Evolutionary conservation across 2,888 invertebrate species (phyloP).

Genomic region (Orthosia gracilis): DNA sequence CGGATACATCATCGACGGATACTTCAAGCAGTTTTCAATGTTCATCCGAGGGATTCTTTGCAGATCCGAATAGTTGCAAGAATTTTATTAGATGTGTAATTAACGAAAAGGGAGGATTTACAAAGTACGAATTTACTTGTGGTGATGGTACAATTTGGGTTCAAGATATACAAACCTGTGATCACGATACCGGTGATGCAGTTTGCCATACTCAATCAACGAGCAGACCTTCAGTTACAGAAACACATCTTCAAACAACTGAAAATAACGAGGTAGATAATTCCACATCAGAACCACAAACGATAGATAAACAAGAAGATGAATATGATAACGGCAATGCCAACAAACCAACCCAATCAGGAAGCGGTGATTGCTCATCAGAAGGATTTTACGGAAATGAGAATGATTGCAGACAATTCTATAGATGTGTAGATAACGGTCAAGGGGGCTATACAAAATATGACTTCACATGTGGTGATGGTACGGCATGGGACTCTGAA

Average conservation of each 20-base stretch:
- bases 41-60: conserved; percentile 93
- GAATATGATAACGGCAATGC: conserved; percentile 66
- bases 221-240: conserved; percentile 56
- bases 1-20: conserved; percentile 55
- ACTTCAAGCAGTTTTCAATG: conserved; percentile 78
- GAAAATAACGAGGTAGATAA: conserved; percentile 56
- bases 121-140: conserved; percentile 92
- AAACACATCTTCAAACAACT: conserved; percentile 63
- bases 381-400: conserved; percentile 88
- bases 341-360: conserved; percentile 52
- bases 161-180: conserved; percentile 91
- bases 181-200: conserved; percentile 76
- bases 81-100: conserved; percentile 94
- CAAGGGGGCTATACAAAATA: conserved; percentile 87
- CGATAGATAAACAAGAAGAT: conserved; percentile 64
- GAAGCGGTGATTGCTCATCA: conserved; percentile 75
- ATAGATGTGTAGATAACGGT: conserved; percentile 87
- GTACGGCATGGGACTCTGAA: conserved; percentile 91
- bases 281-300: conserved; percentile 45
- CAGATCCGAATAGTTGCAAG: conserved; percentile 93
- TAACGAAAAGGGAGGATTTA: conserved; percentile 85
- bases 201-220: conserved; percentile 73
- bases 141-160: conserved; percentile 94
- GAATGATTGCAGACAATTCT: conserved; percentile 88
- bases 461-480: conserved; percentile 90